phyloP scores from a whole-genome alignment of 2,888 invertebrate genomes.

The Apeira syringaria region DNA sequence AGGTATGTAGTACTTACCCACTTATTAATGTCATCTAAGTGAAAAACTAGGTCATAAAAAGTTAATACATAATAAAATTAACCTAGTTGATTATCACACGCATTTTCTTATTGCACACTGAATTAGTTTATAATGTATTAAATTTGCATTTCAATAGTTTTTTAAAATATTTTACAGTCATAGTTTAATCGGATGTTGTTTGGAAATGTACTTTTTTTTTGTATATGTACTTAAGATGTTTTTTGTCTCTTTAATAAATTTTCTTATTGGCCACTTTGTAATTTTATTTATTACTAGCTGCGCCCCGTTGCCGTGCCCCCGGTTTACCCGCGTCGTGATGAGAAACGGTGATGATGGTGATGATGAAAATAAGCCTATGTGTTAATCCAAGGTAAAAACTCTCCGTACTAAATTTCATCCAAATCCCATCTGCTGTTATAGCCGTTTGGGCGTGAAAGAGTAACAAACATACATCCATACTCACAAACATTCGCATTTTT shows the following conservation, averaged over 20 bases:
- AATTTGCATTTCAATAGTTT: slow-evolving; percentile 34
- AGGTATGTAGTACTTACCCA: slow-evolving; percentile 1
- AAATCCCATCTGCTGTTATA: too few relatives aligned
- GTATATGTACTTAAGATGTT: slow-evolving; percentile 76
- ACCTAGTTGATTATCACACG: slow-evolving; percentile 17
- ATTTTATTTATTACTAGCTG: slow-evolving; percentile 14
- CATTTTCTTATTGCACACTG: slow-evolving; percentile 19
- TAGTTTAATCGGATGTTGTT: slow-evolving; percentile 44
- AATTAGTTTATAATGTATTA: slow-evolving; percentile 31
- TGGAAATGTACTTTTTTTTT: slow-evolving; percentile 61
- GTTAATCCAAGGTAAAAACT: too few relatives aligned
- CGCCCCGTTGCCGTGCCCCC: too few relatives aligned
- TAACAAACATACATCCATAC: too few relatives aligned
- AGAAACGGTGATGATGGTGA: too few relatives aligned
- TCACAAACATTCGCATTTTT: too few relatives aligned
- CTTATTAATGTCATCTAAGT: slow-evolving; percentile 8
- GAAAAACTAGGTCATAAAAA: slow-evolving; percentile 15
- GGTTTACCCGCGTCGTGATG: too few relatives aligned
- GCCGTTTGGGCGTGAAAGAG: too few relatives aligned
- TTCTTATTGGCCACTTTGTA: slow-evolving; percentile 55
- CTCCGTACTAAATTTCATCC: too few relatives aligned
- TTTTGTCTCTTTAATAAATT: slow-evolving; percentile 66
- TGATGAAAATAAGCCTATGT: too few relatives aligned
- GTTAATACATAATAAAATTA: slow-evolving; percentile 2
- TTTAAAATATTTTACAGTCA: slow-evolving; percentile 43